phyloP scores from a whole-genome alignment of 2,797 vertebrate species.

The Hemibagrus guttatus region DNA sequence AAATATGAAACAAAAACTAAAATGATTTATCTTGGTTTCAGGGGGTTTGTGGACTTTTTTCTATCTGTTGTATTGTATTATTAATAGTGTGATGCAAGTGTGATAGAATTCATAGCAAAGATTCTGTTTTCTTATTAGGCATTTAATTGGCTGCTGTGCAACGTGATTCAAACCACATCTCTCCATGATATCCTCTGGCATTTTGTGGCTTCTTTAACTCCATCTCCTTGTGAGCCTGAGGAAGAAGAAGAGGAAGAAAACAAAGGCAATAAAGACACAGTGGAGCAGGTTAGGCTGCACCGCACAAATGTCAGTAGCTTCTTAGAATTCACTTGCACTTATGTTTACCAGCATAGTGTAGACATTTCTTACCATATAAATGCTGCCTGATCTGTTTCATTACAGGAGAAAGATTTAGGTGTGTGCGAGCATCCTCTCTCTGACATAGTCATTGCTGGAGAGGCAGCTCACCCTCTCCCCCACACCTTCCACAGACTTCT shows the following conservation, averaged over 20 bases:
- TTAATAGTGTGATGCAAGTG: neutral
- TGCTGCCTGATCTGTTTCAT: neutral
- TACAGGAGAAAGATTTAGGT: slow-evolving; percentile 91
- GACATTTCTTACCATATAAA: neutral
- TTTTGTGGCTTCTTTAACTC: slow-evolving; percentile 97
- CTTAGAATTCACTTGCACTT: neutral
- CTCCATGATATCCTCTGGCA: slow-evolving; percentile 99
- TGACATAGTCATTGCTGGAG: slow-evolving; percentile 96
- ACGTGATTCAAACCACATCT: slow-evolving; percentile 98
- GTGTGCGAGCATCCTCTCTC: slow-evolving; percentile 98
- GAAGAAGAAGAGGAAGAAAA: slow-evolving; percentile 98
- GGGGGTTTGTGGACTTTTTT: neutral
- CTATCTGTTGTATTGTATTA: neutral
- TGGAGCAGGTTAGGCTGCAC: slow-evolving; percentile 82
- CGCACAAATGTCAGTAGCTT: neutral
- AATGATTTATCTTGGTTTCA: neutral
- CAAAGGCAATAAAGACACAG: slow-evolving; percentile 92
- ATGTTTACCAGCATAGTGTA: neutral
- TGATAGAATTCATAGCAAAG: neutral
- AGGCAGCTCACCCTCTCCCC: slow-evolving; percentile 95
- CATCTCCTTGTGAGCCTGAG: slow-evolving; percentile 90
- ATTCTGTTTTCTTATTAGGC: slow-evolving; percentile 74
- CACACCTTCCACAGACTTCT: slow-evolving; percentile 98
- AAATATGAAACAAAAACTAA: neutral
- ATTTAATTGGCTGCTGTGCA: slow-evolving; percentile 99